phyloP scores from a whole-genome alignment of 2,113 vertebrate species.

The Bubo bubo region DNA sequence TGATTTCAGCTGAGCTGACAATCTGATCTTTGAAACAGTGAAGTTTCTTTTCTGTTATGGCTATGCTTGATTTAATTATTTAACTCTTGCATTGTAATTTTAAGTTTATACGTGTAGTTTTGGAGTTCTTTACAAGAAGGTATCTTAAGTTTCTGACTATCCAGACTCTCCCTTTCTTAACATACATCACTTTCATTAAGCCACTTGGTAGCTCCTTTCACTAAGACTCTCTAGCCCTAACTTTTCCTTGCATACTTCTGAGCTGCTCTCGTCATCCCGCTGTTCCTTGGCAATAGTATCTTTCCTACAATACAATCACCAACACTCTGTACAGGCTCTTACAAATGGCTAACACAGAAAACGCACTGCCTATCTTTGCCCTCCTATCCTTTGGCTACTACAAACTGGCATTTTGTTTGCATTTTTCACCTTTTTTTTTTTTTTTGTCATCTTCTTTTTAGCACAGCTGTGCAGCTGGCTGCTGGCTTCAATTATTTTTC shows the following conservation, averaged over 20 bases:
- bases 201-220: not conserved
- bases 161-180: not conserved
- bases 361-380: not conserved
- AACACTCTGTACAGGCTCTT: not conserved
- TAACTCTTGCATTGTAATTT: not conserved
- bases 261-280: not conserved
- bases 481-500: slow-evolving; percentile 51
- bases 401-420: slow-evolving; percentile 2
- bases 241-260: not conserved
- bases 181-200: not conserved
- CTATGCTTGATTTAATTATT: not conserved
- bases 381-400: slow-evolving; percentile 4
- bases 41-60: not conserved
- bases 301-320: not conserved
- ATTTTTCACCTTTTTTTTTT: not conserved
- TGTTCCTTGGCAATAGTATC: not conserved
- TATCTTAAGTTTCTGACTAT: not conserved
- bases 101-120: not conserved
- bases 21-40: accelerated
- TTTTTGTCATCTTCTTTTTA: not conserved
- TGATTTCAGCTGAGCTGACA: not conserved
- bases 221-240: not conserved
- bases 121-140: not conserved
- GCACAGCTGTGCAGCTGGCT: not conserved
- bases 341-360: not conserved